Evolutionary conservation across 2,888 invertebrate genomes (phyloP).

Genomic region (Rotaria macrura): DNA sequence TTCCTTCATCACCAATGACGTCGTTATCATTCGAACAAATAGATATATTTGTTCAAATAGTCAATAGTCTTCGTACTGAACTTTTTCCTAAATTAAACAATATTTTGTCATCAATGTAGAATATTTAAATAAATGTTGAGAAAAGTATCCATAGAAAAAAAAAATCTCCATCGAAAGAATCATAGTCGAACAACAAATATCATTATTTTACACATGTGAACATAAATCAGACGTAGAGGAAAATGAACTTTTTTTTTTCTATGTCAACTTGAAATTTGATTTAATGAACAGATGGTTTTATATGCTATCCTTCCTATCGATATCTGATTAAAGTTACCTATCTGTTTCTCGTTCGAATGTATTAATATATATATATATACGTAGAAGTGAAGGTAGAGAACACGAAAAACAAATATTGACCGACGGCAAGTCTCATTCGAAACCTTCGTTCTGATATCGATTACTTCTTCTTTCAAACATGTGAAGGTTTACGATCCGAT

Average conservation of each 20-base stretch:
- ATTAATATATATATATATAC: too few species aligned
- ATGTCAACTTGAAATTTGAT: background rate
- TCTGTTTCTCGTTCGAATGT: background rate
- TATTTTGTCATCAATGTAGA: conserved; percentile 11
- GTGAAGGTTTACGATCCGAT: background rate
- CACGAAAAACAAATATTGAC: background rate
- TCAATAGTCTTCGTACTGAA: conserved; percentile 4
- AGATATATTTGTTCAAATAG: conserved; percentile 14
- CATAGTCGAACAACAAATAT: background rate
- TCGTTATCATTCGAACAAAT: conserved; percentile 1
- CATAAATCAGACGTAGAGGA: background rate
- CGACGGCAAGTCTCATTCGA: background rate
- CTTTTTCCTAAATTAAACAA: background rate
- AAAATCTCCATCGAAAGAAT: too few species aligned
- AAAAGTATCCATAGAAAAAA: background rate
- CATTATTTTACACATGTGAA: background rate
- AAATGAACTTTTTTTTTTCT: background rate
- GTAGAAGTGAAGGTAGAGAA: background rate
- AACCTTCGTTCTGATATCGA: background rate
- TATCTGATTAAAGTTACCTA: background rate
- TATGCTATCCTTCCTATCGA: background rate
- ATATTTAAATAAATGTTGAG: background rate
- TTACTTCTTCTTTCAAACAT: background rate
- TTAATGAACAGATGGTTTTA: background rate
- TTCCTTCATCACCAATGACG: background rate